Conservation (phyloP, 1,140 invertebrate genomes). For the Melitaea cinxia region DNA sequence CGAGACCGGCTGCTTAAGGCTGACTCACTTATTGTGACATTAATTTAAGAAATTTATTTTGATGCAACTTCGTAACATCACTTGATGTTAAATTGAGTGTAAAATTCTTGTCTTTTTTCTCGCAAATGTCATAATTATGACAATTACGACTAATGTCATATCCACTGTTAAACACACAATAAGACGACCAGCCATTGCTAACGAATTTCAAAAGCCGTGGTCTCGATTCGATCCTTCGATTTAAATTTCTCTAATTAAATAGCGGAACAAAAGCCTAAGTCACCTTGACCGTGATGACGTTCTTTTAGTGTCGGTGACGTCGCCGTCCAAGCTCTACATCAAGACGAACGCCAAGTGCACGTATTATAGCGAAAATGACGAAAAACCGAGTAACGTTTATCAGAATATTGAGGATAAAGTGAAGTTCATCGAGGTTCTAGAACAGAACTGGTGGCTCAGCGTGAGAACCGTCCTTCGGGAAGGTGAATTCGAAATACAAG, state of each 20-base stretch:
- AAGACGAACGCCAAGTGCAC: slow-evolving; percentile 67
- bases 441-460: slow-evolving; percentile 62
- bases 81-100: slow-evolving; percentile 14
- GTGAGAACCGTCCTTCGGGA: slow-evolving; percentile 65
- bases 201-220: slow-evolving; percentile 1
- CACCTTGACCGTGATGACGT: slow-evolving; percentile 57
- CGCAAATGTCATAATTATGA: not conserved
- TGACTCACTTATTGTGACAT: slow-evolving; percentile 49
- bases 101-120: not conserved
- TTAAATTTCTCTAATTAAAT: slow-evolving; percentile 18
- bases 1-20: slow-evolving; percentile 27
- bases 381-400: slow-evolving; percentile 40
- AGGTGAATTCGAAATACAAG: slow-evolving; percentile 74
- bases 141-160: not conserved
- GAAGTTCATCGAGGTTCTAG: slow-evolving; percentile 59
- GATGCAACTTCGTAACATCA: slow-evolving; percentile 26
- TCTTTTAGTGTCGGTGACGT: slow-evolving; percentile 76
- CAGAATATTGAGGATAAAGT: slow-evolving; percentile 49
- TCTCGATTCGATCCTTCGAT: slow-evolving; percentile 24
- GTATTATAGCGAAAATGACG: slow-evolving; percentile 77
- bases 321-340: slow-evolving; percentile 75
- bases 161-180: too few relatives aligned
- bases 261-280: slow-evolving; percentile 25
- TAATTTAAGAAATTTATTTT: slow-evolving; percentile 20
- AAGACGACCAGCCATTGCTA: too few relatives aligned